phyloP scores from a whole-genome alignment of 2,113 vertebrate genomes.

The Halichoeres trimaculatus region DNA sequence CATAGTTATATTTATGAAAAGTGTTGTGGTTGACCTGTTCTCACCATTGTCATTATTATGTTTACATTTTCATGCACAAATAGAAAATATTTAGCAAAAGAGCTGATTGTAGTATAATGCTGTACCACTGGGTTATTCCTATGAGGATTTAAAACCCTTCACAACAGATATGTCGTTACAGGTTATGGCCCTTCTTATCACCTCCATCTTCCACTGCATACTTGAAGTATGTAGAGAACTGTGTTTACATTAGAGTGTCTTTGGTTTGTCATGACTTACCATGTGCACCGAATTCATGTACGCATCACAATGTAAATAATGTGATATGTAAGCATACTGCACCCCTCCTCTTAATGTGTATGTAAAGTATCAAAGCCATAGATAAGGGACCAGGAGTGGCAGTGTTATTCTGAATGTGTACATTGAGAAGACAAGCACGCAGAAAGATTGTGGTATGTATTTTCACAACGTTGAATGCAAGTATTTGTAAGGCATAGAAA shows the following conservation, averaged over 20 bases:
- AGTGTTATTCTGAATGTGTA: constrained; percentile 55
- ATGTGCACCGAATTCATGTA: constrained; percentile 35
- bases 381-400: constrained; percentile 37
- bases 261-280: constrained; percentile 53
- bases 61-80: constrained; percentile 64
- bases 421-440: constrained; percentile 59
- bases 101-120: constrained; percentile 69
- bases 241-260: constrained; percentile 68
- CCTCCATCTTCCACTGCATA: constrained; percentile 47
- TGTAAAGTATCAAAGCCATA: constrained; percentile 71
- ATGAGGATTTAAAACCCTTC: constrained; percentile 35
- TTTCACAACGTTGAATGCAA: constrained; percentile 79
- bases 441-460: constrained; percentile 72
- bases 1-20: constrained; percentile 81
- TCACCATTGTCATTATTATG: constrained; percentile 50
- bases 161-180: constrained; percentile 33
- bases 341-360: constrained; percentile 56
- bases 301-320: constrained; percentile 42
- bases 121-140: constrained; percentile 45
- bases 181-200: constrained; percentile 47
- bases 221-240: constrained; percentile 61
- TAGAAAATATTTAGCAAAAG: constrained; percentile 47
- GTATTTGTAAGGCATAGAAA: constrained; percentile 81
- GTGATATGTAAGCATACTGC: constrained; percentile 50
- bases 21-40: constrained; percentile 66